Evolutionary conservation across 2,113 vertebrate genomes (phyloP).

Genomic region (Eurypyga helias): DNA sequence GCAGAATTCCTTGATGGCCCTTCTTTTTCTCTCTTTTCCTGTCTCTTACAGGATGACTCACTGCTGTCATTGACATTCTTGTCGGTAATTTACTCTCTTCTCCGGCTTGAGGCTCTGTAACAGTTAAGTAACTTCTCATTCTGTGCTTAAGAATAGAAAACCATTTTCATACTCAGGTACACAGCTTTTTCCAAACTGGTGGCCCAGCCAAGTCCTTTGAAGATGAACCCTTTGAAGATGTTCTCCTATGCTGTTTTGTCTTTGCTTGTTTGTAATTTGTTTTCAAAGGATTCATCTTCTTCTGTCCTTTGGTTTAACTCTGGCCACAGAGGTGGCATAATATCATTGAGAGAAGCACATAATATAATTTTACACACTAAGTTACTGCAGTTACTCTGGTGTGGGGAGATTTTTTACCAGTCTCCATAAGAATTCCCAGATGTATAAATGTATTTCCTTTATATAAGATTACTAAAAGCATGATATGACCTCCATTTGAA

Average conservation of each 20-base stretch:
- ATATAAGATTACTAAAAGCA: background rate
- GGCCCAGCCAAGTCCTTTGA: background rate
- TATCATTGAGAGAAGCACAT: background rate
- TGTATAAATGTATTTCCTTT: background rate
- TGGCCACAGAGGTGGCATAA: background rate
- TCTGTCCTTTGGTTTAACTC: background rate
- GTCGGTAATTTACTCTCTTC: background rate
- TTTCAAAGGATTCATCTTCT: background rate
- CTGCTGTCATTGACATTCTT: background rate
- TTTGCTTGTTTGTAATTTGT: background rate
- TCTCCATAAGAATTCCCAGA: background rate
- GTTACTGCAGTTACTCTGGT: background rate
- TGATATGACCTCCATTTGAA: background rate
- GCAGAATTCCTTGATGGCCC: background rate
- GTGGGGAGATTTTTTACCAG: background rate
- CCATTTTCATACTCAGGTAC: slow-evolving; percentile 3
- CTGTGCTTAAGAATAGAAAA: background rate
- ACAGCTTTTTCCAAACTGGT: background rate
- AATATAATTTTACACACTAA: background rate
- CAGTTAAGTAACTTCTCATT: slow-evolving; percentile 13
- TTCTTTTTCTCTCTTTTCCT: background rate
- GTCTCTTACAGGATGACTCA: background rate
- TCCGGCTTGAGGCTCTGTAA: background rate
- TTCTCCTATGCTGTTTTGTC: background rate
- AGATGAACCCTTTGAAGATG: background rate